A percentile compares a stretch with the other conserved stretches of the same genome.
These are phyloP conservation scores for Tenebrio molitor DNA, from an alignment of 1,140 invertebrate species.

Conservation along the genomic window DNA sequence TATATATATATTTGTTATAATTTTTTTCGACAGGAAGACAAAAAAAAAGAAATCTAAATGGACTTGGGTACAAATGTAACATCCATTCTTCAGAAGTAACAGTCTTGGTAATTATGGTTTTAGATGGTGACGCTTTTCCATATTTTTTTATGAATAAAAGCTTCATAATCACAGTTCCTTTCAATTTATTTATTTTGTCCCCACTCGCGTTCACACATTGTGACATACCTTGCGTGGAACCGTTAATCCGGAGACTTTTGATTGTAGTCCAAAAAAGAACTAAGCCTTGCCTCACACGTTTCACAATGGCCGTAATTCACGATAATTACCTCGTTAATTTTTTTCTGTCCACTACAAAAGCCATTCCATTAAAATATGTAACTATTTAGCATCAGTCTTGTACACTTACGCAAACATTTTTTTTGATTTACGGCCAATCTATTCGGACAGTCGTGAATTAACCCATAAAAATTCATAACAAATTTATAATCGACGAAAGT, in stretches of 20 bases:
- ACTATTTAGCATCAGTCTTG: constrained; percentile 10
- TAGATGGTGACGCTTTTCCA: no score
- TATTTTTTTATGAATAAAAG: no score
- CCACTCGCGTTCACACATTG: constrained; percentile 5
- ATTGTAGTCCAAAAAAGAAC: background rate
- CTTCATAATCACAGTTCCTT: no score
- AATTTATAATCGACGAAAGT: constrained; percentile 28
- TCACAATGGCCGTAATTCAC: constrained; percentile 21
- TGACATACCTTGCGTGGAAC: background rate
- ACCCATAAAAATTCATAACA: constrained; percentile 19
- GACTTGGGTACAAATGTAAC: no score
- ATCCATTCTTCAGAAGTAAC: no score
- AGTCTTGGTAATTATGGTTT: no score
- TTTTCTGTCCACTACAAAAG: background rate
- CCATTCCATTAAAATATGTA: constrained; percentile 1
- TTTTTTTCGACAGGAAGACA: no score
- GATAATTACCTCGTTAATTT: constrained; percentile 15
- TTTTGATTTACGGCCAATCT: constrained; percentile 16
- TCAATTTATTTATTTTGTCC: no score
- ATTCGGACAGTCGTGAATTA: background rate
- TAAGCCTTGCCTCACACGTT: background rate
- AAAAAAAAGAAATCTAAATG: no score
- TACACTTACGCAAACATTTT: constrained; percentile 14
- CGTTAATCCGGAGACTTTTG: constrained; percentile 10
- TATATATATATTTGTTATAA: no score